Percentiles rank a stretch among this genome's conserved stretches.
Evolutionary conservation across 2,888 invertebrate species (phyloP).

Genomic region (Augochlorella aurata): DNA sequence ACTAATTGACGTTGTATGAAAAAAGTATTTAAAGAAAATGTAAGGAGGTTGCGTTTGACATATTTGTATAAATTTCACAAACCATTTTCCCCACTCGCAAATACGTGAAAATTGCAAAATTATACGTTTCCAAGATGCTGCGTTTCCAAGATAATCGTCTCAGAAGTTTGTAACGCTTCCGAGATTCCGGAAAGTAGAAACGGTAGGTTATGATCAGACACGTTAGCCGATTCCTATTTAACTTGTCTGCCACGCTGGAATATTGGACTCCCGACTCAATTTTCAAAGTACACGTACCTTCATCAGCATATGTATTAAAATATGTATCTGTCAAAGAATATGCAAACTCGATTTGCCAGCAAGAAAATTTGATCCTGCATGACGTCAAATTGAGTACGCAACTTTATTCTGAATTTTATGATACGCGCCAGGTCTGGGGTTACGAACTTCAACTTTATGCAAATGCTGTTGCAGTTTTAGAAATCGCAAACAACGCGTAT

Average conservation of each 20-base stretch:
- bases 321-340: neutral
- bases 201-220: neutral
- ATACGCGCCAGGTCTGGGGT: neutral
- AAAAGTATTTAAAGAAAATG: too few species aligned
- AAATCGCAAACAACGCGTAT: neutral
- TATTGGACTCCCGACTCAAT: neutral
- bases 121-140: neutral
- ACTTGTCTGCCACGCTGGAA: neutral
- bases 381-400: neutral
- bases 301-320: neutral
- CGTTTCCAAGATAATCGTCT: neutral
- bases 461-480: neutral
- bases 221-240: neutral
- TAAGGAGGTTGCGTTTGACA: too few species aligned
- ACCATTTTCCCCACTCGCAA: too few species aligned
- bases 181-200: neutral
- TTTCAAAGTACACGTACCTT: neutral
- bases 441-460: neutral
- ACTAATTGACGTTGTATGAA: too few species aligned
- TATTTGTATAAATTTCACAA: too few species aligned
- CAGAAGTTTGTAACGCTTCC: neutral
- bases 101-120: neutral
- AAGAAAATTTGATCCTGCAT: neutral
- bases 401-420: neutral
- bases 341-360: neutral